A percentile compares a stretch with the other conserved stretches of the same genome.
Conservation (phyloP, 2,113 vertebrate genomes). For the Forbesichthys agassizii region DNA sequence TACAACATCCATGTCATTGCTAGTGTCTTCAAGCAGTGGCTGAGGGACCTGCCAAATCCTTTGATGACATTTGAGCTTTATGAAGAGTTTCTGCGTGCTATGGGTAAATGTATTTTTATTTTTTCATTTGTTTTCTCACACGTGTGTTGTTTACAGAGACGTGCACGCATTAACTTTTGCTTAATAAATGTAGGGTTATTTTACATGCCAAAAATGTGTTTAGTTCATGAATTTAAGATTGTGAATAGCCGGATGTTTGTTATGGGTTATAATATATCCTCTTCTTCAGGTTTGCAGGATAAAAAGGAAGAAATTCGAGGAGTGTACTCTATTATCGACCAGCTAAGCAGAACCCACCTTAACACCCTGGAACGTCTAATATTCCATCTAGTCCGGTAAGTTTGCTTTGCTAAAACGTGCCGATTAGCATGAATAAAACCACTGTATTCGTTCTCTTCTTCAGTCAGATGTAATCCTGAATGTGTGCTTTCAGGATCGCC, state of each 20-base stretch:
- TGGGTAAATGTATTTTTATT: slow-evolving; percentile 79
- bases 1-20: slow-evolving; percentile 98
- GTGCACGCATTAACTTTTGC: not conserved
- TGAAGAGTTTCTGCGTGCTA: slow-evolving; percentile 92
- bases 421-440: not conserved
- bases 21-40: slow-evolving; percentile 98
- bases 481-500: slow-evolving; percentile 81
- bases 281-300: slow-evolving; percentile 85
- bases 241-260: not conserved
- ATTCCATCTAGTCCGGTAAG: slow-evolving; percentile 95
- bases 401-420: not conserved
- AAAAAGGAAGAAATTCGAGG: slow-evolving; percentile 89
- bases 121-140: not conserved
- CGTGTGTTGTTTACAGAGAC: not conserved
- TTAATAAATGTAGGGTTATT: not conserved
- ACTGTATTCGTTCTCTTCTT: not conserved
- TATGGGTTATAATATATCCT: slow-evolving; percentile 3
- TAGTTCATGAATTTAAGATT: not conserved
- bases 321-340: slow-evolving; percentile 94
- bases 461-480: slow-evolving; percentile 2
- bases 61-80: slow-evolving; percentile 99
- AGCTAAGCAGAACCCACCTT: slow-evolving; percentile 93
- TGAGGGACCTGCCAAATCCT: slow-evolving; percentile 95
- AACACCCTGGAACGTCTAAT: slow-evolving; percentile 94
- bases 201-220: not conserved